A percentile compares a stretch with the other conserved stretches of the same genome.
Conservation (phyloP, 2,797 vertebrate genomes). For the Ficedula albicollis region DNA sequence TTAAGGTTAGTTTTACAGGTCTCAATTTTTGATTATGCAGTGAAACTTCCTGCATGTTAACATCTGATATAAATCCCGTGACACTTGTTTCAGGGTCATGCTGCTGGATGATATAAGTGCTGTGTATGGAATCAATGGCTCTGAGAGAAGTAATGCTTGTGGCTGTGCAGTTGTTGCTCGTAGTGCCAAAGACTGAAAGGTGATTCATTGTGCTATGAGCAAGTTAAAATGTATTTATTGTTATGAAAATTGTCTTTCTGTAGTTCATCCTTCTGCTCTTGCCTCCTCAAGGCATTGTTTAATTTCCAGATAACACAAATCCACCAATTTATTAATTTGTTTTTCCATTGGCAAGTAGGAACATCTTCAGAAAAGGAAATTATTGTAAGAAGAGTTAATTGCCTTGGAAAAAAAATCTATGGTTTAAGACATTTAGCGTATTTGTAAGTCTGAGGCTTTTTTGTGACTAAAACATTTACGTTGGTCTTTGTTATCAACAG, state of each 20-base stretch:
- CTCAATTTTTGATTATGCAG: slow-evolving; percentile 37
- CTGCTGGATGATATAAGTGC: slow-evolving; percentile 33
- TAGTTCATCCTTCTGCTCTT: background rate
- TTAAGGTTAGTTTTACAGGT: slow-evolving; percentile 42
- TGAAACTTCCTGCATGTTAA: slow-evolving; percentile 29
- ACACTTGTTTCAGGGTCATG: background rate
- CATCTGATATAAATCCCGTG: slow-evolving; percentile 26
- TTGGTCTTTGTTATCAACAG: background rate
- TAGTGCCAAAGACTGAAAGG: background rate
- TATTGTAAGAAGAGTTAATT: background rate
- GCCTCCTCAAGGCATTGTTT: background rate
- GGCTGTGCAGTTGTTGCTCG: background rate
- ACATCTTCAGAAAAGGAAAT: background rate
- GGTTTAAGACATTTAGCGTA: background rate
- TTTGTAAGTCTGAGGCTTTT: background rate
- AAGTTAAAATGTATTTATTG: background rate
- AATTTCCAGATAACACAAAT: background rate
- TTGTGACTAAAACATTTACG: background rate
- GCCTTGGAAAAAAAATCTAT: background rate
- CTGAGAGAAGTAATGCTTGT: background rate
- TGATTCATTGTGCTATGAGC: background rate
- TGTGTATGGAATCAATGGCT: slow-evolving; percentile 1
- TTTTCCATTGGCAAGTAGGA: background rate
- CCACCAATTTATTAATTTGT: background rate
- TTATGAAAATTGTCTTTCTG: background rate